A percentile compares a stretch with the other conserved stretches of the same genome.
phyloP scores from a whole-genome alignment of 2,113 vertebrate species.

The Channa maculata region DNA sequence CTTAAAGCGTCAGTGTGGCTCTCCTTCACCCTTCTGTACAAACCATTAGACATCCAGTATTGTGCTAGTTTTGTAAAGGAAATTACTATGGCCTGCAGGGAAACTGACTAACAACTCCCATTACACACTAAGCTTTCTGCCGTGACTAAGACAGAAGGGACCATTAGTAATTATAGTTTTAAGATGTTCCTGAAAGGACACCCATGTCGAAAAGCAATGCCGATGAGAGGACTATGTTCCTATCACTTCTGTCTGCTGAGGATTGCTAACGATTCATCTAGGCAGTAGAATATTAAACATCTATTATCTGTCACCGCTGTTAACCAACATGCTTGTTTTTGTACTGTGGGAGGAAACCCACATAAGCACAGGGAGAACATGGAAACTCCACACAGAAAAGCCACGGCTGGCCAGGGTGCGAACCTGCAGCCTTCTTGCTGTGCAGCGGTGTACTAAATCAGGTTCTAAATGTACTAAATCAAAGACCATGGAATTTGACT shows the following conservation, averaged over 20 bases:
- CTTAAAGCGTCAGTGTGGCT: no score
- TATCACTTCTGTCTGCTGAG: background rate
- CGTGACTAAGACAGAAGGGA: slow-evolving; percentile 27
- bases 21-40: background rate
- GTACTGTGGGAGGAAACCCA: no score
- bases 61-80: background rate
- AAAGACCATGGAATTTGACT: no score
- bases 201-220: slow-evolving; percentile 28
- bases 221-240: slow-evolving; percentile 18
- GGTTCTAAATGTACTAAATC: no score
- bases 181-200: slow-evolving; percentile 22
- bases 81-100: background rate
- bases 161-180: slow-evolving; percentile 44
- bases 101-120: slow-evolving; percentile 17
- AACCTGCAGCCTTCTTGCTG: no score
- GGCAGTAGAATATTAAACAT: background rate
- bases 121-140: slow-evolving; percentile 16
- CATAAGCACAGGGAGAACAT: no score
- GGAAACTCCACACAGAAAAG: no score
- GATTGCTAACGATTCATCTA: background rate
- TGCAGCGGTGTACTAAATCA: no score
- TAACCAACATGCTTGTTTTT: no score
- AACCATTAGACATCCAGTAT: background rate
- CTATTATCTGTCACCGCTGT: no score
- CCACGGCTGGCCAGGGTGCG: no score